phyloP scores from a whole-genome alignment of 2,113 vertebrate species.

The Eidolon helvum region DNA sequence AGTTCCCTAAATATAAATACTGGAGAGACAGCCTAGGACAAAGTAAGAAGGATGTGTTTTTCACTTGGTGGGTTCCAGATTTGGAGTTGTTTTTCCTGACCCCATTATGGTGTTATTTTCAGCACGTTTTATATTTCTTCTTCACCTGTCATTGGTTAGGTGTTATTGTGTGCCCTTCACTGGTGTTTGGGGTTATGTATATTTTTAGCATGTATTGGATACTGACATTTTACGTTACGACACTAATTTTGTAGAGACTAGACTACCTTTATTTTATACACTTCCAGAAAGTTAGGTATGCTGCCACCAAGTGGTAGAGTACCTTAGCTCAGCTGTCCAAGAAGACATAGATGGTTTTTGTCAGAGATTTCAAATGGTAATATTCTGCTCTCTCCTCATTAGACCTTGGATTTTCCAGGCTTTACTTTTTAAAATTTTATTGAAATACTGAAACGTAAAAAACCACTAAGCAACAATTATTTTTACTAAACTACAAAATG shows the following conservation, averaged over 20 bases:
- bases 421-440: background rate
- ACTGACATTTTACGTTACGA: background rate
- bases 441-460: conserved; percentile 13
- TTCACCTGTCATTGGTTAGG: background rate
- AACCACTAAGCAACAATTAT: background rate
- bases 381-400: background rate
- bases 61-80: background rate
- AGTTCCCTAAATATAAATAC: background rate
- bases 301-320: conserved; percentile 35
- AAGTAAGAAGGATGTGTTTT: background rate
- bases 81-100: background rate
- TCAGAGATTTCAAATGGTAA: background rate
- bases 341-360: background rate
- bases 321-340: background rate
- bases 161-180: background rate
- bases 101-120: background rate
- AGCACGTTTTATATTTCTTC: background rate
- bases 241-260: background rate
- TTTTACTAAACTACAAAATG: conserved; percentile 17
- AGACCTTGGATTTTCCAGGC: background rate
- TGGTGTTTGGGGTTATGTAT: background rate
- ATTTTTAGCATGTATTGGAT: background rate
- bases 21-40: background rate
- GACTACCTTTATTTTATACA: background rate
- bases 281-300: background rate